Conservation (phyloP, 2,113 vertebrate species). For the Hydrolagus affinis region DNA sequence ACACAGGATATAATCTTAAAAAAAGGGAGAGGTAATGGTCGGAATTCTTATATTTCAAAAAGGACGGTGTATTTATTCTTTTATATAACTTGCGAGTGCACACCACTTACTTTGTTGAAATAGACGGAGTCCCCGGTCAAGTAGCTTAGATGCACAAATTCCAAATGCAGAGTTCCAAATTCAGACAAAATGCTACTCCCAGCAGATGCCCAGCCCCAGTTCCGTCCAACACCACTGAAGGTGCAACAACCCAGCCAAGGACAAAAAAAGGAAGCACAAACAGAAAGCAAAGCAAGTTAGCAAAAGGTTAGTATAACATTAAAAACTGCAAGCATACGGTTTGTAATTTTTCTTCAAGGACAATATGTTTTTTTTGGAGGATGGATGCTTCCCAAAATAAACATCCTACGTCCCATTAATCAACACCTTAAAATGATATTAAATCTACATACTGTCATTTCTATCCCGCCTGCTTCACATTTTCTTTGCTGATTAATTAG, state of each 20-base stretch:
- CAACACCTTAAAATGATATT: not conserved
- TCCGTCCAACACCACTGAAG: conserved; percentile 83
- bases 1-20: not conserved
- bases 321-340: not conserved
- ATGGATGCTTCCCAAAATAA: not conserved
- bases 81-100: conserved; percentile 11
- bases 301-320: not conserved
- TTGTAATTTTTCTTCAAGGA: not conserved
- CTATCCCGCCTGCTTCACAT: not conserved
- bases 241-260: conserved; percentile 5
- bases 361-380: not conserved
- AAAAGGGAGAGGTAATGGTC: not conserved
- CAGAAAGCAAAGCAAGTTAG: conserved; percentile 18
- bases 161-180: conserved; percentile 95
- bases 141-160: conserved; percentile 95
- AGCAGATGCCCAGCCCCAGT: conserved; percentile 97
- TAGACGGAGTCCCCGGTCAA: conserved; percentile 87
- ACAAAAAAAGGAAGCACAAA: conserved; percentile 29
- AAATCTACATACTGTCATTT: not conserved
- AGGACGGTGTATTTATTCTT: not conserved
- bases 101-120: conserved; percentile 79
- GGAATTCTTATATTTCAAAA: not conserved
- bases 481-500: not conserved
- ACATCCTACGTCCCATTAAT: not conserved
- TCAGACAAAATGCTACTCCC: conserved; percentile 96